phyloP scores from a whole-genome alignment of 1,140 invertebrate genomes.

The Papilio aristodemus region DNA sequence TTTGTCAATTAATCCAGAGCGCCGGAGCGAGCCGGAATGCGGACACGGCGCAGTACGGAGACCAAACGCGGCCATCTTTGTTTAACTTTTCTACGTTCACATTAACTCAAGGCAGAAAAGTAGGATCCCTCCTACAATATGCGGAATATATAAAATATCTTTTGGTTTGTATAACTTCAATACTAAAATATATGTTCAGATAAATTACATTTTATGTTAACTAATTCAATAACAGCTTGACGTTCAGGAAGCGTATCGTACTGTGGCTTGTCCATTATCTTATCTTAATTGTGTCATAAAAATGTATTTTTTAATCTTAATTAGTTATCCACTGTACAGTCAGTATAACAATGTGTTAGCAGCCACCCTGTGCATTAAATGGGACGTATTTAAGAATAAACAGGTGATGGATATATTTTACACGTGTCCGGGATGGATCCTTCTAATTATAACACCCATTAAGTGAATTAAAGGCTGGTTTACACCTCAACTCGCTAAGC shows the following conservation, averaged over 20 bases:
- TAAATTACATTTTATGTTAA: too few species aligned
- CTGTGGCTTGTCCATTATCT: background rate
- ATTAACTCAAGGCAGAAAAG: too few species aligned
- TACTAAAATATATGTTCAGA: too few species aligned
- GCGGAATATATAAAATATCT: too few species aligned
- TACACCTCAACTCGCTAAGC: background rate
- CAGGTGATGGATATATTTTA: constrained; percentile 7
- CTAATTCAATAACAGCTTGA: too few species aligned
- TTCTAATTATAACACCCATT: constrained; percentile 20
- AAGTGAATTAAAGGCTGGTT: constrained; percentile 9
- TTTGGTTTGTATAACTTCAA: too few species aligned
- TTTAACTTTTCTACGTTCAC: too few species aligned
- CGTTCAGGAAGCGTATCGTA: background rate
- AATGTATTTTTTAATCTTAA: background rate
- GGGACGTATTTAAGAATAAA: background rate
- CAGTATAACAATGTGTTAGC: too few species aligned
- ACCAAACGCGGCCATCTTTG: background rate
- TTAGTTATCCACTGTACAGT: too few species aligned
- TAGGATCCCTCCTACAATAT: too few species aligned
- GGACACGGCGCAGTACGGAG: background rate
- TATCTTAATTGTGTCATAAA: constrained; percentile 4
- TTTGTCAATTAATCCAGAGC: background rate
- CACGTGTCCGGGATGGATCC: background rate
- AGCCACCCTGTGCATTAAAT: too few species aligned
- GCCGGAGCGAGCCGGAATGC: background rate